Base-by-base conservation (phyloP, 2,888 invertebrate species). In the Lampropteryx suffumata region DNA sequence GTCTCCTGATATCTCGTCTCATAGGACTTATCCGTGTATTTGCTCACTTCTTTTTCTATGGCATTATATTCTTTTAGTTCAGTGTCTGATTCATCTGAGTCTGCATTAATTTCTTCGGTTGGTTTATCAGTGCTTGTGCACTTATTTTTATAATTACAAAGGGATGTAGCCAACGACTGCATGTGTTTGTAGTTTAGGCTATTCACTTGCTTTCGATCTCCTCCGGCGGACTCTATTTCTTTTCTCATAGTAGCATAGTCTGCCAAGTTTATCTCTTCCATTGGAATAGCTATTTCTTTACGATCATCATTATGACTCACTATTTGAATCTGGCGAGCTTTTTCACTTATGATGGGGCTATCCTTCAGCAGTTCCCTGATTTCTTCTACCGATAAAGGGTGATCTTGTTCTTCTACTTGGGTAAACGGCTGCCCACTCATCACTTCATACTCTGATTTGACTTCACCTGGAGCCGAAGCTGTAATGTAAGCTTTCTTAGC, bases 401-500 rank as follows among this genome's bases (percentile, higher is more conserved):
- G 79, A 17, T 65, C 74, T n/a, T 71, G 65, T 39, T 84, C 82
- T 33, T 76, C 79, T 32, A 88, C 59, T 42, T 76, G 59, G 4
- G 85, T 85, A 56, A 90, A 90, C 1, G 90, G 90, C 55, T 90
- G 90, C 0, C 89, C 89, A 29, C 82, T 76, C 89, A 90, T 86
- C 3, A 90, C 84, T 59, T 89, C 89, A 54, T 82, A 83, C 52
- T 89, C 89, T 0, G 86, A 76, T 60, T 79, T 82, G 0, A 82
- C 61, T 55, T 76, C 72, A 0, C 82, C 84, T 9, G 76, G 55
- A 13, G 56, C 61, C 1, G 83, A 82, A n/a, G 89, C 82, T 10
- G 79, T 69, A 57, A 90, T 89, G 34, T 89, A 89, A 11, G 84
- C 79, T 30, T 62, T 63, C 52, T 70, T 58, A 30, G 62, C 65